Conservation (phyloP, 2,113 vertebrate species). For the Zapus hudsonius region DNA sequence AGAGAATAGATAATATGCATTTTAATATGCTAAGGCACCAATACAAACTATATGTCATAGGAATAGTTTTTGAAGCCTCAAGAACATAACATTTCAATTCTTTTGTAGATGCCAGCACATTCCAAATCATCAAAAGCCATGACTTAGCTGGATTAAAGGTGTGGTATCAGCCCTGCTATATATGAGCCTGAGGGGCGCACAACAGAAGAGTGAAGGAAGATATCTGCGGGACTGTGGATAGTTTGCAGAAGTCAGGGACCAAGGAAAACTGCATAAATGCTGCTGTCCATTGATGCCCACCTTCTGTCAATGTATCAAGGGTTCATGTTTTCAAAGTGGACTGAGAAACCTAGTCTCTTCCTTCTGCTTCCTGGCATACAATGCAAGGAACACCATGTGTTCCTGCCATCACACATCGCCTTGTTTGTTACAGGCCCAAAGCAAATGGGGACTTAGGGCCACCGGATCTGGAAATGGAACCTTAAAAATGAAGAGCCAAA, state of each 20-base stretch:
- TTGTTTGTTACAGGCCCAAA: background rate
- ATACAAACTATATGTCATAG: background rate
- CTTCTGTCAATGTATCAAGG: background rate
- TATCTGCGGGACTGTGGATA: background rate
- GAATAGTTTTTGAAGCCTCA: constrained; percentile 25
- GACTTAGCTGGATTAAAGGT: background rate
- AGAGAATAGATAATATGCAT: background rate
- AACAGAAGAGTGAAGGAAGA: background rate
- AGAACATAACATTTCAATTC: background rate
- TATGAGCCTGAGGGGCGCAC: background rate
- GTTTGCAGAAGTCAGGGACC: background rate
- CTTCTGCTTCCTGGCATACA: background rate
- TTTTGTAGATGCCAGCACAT: background rate
- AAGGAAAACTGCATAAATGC: background rate
- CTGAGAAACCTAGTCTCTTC: background rate
- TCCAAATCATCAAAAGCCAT: background rate
- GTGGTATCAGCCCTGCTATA: background rate
- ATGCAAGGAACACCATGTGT: background rate
- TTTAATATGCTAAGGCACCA: too few species aligned
- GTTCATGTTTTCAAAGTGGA: background rate
- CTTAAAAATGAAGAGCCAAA: background rate
- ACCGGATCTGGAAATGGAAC: background rate
- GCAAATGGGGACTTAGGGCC: background rate
- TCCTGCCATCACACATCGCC: background rate
- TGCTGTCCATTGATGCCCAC: background rate